Conservation (phyloP, 1,140 invertebrate species). For the Oreohelix idahoensis region DNA sequence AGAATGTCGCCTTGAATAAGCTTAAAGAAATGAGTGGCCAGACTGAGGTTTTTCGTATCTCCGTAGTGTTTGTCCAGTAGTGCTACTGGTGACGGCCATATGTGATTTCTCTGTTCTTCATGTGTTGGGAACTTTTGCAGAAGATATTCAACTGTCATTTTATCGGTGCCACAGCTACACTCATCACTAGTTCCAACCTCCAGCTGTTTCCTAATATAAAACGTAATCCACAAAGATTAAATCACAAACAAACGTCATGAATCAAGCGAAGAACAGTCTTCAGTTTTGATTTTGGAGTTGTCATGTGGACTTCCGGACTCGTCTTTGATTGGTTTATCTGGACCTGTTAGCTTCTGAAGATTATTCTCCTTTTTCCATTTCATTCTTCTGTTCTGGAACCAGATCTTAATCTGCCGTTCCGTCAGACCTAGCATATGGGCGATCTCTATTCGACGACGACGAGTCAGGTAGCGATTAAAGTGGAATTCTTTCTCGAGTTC, state of each 20-base stretch:
- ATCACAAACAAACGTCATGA: neutral
- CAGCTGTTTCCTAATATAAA: neutral
- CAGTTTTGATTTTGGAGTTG: conserved; percentile 6
- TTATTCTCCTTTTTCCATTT: conserved; percentile 93
- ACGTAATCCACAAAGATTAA: neutral
- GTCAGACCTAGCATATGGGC: conserved; percentile 81
- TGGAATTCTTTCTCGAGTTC: conserved; percentile 27
- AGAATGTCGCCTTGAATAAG: no score
- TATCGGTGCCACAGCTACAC: no score
- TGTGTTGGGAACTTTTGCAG: no score
- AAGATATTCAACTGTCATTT: no score
- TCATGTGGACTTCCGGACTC: conserved; percentile 34
- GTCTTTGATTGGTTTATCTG: conserved; percentile 49
- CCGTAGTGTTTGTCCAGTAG: no score
- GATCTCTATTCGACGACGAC: conserved; percentile 87
- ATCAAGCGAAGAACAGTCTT: conserved; percentile 14
- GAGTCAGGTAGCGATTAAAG: conserved; percentile 78
- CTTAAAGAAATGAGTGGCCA: no score
- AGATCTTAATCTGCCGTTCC: conserved; percentile 82
- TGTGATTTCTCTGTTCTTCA: no score
- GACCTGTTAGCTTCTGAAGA: conserved; percentile 47
- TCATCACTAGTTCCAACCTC: no score
- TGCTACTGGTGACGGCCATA: no score
- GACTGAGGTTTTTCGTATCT: no score
- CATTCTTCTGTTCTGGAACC: conserved; percentile 97